Base-by-base conservation (phyloP, 2,888 invertebrate genomes). In the Amiota minor region DNA sequence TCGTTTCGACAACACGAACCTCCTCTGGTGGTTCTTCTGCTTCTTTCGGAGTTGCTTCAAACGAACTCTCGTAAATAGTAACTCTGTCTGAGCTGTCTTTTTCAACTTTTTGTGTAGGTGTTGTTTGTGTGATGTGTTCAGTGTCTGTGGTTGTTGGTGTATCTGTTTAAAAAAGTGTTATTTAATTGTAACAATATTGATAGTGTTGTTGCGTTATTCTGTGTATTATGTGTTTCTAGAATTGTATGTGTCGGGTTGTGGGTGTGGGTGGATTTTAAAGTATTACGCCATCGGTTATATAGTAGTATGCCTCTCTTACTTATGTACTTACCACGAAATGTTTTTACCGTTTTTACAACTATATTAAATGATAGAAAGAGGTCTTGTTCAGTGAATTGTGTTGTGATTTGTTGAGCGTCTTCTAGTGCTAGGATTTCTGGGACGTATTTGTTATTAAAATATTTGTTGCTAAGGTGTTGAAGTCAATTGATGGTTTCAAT, bases 51-150 rank as follows among this genome's bases (percentile, higher is more conserved):
- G n/a, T 0, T 16, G 47, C 70, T 47, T 70, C 49, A n/a, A 61
- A n/a, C 12, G 70, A 49, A 16, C 12, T 23, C 23, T 70, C 61
- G 1, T 70, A 49, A 4, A 70, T 20, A 59, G 70, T 67, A 8
- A 73, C 62, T 9, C 70, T 65, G 1, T 73, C 69, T 46, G 73
- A 70, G 61, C 71, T 65, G 53, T 65, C 47, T 65, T 10, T 46
- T 65, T 65, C 10, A 46, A 10, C 75, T 67, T 61, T 87, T 86
- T 73, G 85, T 86, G 72, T 90, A 86, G 75, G 87, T 88, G 85
- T 84, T 62, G 85, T 89, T 89, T 88, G 90, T 89, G 83, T 88
- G 78, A 88, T 88, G 85, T 91, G 89, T 87, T 86, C 85, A 81
- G 80, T 88, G 90, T 86, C 89, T 85, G 81, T 89, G 79, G 75